These are phyloP conservation scores for Tenualosa thibaudeaui DNA, from an alignment of 2,797 vertebrate species.

Conservation along the genomic window DNA sequence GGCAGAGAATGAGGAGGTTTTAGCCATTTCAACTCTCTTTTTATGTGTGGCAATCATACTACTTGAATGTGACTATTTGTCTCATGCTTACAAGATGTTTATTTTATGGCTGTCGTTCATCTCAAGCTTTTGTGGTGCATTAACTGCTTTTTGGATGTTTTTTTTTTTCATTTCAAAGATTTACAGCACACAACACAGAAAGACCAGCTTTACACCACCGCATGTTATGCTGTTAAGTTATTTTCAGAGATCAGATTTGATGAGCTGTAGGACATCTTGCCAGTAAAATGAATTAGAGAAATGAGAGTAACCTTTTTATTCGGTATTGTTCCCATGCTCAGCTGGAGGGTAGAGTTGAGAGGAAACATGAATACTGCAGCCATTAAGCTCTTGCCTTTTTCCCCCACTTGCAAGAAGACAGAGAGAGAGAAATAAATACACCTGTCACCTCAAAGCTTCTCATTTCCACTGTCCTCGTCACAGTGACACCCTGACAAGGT, in stretches of 20 bases:
- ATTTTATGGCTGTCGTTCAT: not conserved
- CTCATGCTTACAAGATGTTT: conserved; percentile 14
- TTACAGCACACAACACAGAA: not conserved
- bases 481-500: not conserved
- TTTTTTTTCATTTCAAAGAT: conserved; percentile 8
- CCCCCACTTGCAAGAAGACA: conserved; percentile 6
- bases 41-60: not conserved
- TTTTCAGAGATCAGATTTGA: conserved; percentile 22
- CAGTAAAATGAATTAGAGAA: conserved; percentile 18
- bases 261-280: conserved; percentile 19
- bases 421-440: conserved; percentile 29
- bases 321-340: not conserved
- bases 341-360: not conserved
- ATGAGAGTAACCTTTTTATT: conserved; percentile 23
- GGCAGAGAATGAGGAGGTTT: not conserved
- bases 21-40: not conserved
- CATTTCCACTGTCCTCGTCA: not conserved
- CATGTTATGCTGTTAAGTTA: not conserved
- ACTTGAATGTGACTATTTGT: not conserved
- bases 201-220: not conserved
- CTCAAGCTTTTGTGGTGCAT: conserved; percentile 16
- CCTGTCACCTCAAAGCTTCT: not conserved
- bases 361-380: conserved; percentile 18
- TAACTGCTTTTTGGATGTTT: conserved; percentile 22
- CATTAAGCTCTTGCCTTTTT: not conserved